phyloP scores from a whole-genome alignment of 2,888 invertebrate species.

The Phalera bucephala region DNA sequence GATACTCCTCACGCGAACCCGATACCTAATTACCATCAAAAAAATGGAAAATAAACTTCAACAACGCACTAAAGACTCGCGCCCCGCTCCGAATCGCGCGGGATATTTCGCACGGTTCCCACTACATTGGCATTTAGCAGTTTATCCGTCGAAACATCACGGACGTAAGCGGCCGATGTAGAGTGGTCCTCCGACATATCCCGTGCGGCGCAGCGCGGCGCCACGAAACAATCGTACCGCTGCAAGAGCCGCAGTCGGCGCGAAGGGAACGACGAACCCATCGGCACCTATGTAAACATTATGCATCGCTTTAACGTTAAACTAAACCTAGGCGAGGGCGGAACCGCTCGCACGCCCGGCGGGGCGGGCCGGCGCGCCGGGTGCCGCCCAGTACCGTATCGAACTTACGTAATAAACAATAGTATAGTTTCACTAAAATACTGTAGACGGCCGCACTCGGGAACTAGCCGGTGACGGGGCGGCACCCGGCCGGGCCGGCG shows the following conservation, averaged over 20 bases:
- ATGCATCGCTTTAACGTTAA: slow-evolving; percentile 51
- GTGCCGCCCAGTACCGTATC: background rate
- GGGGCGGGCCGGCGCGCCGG: background rate
- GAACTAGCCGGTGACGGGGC: background rate
- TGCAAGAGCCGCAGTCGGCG: slow-evolving; percentile 15
- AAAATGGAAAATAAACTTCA: slow-evolving; percentile 34
- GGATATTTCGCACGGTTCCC: background rate
- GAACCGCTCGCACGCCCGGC: background rate
- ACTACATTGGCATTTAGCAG: background rate
- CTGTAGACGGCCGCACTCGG: background rate
- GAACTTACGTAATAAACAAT: background rate
- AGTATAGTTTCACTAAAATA: background rate
- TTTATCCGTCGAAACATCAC: slow-evolving; percentile 10
- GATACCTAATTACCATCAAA: slow-evolving; percentile 34
- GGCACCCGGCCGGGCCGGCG: background rate
- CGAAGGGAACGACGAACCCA: slow-evolving; percentile 43
- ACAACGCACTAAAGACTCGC: slow-evolving; percentile 41
- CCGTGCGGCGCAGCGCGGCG: slow-evolving; percentile 18
- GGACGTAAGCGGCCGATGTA: slow-evolving; percentile 3
- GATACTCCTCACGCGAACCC: slow-evolving; percentile 35
- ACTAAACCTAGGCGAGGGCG: slow-evolving; percentile 42
- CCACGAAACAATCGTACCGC: background rate
- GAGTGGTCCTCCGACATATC: slow-evolving; percentile 12
- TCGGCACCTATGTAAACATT: slow-evolving; percentile 55
- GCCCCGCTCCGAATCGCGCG: background rate